Percentiles rank a stretch among this genome's conserved stretches.
Evolutionary conservation across 2,888 invertebrate species (phyloP).

Genomic region (Notocelia uddmanniana): DNA sequence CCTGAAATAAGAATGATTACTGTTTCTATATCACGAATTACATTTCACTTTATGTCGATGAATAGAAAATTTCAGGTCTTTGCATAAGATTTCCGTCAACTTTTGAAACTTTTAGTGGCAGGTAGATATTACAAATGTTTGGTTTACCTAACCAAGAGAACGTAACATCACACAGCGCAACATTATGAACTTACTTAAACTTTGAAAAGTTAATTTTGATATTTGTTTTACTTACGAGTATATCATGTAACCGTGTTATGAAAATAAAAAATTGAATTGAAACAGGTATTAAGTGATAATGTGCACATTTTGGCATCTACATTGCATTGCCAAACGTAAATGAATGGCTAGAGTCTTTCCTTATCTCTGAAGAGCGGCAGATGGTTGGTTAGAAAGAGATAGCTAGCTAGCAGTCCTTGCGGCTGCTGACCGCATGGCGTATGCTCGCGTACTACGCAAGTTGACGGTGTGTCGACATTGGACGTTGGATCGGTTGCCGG

Average conservation of each 20-base stretch:
- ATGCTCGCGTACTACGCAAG: conserved; percentile 84
- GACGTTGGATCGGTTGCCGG: conserved; percentile 83
- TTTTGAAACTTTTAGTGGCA: background rate
- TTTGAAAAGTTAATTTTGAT: conserved; percentile 12
- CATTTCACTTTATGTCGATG: background rate
- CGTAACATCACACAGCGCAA: conserved; percentile 7
- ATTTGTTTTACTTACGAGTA: conserved; percentile 1
- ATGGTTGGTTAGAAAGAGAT: conserved; percentile 66
- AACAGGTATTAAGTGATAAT: conserved; percentile 40
- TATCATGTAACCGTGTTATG: conserved; percentile 20
- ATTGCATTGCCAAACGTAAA: conserved; percentile 80
- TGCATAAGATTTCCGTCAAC: background rate
- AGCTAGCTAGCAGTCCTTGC: conserved; percentile 53
- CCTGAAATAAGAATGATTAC: too few species aligned
- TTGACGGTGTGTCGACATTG: conserved; percentile 85
- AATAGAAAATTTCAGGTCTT: background rate
- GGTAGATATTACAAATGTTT: background rate
- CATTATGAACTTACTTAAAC: background rate
- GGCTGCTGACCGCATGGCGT: conserved; percentile 72
- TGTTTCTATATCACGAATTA: background rate
- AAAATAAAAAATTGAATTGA: conserved; percentile 41
- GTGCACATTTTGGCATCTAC: conserved; percentile 47
- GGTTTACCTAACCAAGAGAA: conserved; percentile 16
- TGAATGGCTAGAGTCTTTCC: conserved; percentile 77
- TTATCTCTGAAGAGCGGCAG: conserved; percentile 53